Base-by-base conservation (phyloP, 2,113 vertebrate species). In the Onychostoma macrolepis region DNA sequence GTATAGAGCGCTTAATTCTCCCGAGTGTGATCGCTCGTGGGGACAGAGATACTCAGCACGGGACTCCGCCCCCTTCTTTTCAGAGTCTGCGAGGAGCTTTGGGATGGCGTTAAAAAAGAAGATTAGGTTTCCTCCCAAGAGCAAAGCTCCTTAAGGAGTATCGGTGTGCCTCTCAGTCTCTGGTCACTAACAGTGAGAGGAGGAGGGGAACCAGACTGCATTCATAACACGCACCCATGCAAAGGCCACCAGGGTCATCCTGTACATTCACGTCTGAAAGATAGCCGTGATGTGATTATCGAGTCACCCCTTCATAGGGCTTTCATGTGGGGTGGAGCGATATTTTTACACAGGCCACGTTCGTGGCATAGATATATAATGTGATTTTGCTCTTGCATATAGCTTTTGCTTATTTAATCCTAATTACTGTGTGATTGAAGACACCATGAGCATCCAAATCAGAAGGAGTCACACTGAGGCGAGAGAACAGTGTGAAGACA, bases 51-150 rank as follows among this genome's bases (percentile, higher is more conserved):
- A 95, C 92, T 94, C 93, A 85, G 85, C 84, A 91, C 90, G 86
- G 85, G 81, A 90, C 93, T 91, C 93, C 93, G 86, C 88, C 86
- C 33, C 45, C 67, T 82, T 92, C 92, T 53, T 94, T 94, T 95
- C 93, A 95, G 88, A 91, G 88, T 86, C 84, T 28, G 90, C 87
- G 84, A 93, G 92, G 94, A 95, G 92, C 93, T 93, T 94, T 90
- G 91, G 91, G 92, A 94, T 93, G 92, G 93, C 91, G 94, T 93
- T 94, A 94, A 95, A 94, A 90, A 94, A 94, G 93, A 91, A 94
- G 95, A 95, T 96, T 95, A 96, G 94, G 93, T 95, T 95, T 94
- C 93, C 94, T 94, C 92, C 92, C 90, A 94, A 93, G 94, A 93
- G 94, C 91, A 95, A 96, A 95, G 93, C 95, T 95, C 92, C 94